phyloP scores from a whole-genome alignment of 2,888 invertebrate species.

The Callyntrura sp. region DNA sequence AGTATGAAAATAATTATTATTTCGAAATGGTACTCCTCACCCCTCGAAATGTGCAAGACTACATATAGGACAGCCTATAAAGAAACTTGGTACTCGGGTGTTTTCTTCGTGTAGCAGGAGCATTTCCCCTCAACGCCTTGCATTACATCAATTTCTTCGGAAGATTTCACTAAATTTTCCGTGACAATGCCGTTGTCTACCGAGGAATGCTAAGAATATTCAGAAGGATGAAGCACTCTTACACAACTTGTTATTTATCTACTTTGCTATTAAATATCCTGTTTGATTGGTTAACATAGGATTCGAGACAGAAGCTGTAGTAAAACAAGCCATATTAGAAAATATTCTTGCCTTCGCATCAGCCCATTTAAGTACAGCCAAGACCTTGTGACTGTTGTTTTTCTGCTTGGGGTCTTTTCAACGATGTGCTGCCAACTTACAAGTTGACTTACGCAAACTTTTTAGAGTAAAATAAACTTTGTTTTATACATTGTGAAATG shows the following conservation, averaged over 20 bases:
- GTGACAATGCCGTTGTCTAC: neutral
- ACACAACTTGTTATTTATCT: too few relatives aligned
- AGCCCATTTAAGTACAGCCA: neutral
- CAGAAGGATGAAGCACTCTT: too few relatives aligned
- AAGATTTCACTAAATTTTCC: neutral
- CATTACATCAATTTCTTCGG: too few relatives aligned
- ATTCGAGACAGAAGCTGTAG: neutral
- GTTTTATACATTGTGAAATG: neutral
- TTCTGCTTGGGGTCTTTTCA: conserved; percentile 11
- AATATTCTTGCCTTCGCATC: neutral
- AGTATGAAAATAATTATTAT: neutral
- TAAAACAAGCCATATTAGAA: neutral
- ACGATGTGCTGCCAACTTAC: neutral
- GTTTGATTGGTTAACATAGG: too few relatives aligned
- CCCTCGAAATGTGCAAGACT: neutral
- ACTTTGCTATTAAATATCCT: too few relatives aligned
- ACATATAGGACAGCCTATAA: too few relatives aligned
- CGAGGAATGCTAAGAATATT: too few relatives aligned
- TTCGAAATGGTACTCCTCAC: neutral
- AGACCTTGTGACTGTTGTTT: conserved; percentile 43
- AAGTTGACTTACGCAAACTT: conserved; percentile 14
- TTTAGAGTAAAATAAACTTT: conserved; percentile 18
- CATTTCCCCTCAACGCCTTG: too few relatives aligned
- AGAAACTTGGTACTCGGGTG: too few relatives aligned
- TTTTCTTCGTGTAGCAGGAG: too few relatives aligned